Evolutionary conservation across 1,140 invertebrate genomes (phyloP).

Genomic region (Sminthurides bifidus): DNA sequence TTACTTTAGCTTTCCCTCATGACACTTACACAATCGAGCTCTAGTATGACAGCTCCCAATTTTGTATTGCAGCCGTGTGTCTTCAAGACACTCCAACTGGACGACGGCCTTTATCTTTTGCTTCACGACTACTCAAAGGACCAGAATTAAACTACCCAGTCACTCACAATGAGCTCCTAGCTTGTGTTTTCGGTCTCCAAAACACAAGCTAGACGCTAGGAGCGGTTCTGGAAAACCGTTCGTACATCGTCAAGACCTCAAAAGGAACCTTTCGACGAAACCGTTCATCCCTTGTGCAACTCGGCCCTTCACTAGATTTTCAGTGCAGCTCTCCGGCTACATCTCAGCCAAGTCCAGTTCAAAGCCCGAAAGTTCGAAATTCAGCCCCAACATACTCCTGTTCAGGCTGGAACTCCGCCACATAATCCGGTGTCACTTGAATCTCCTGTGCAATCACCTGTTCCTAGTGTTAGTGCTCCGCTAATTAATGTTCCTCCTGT

Average conservation of each 20-base stretch:
- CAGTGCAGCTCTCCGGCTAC: constrained; percentile 23
- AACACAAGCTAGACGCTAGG: constrained; percentile 19
- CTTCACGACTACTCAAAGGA: constrained; percentile 6
- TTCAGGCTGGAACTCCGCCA: too few species aligned
- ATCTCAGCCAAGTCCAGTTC: too few species aligned
- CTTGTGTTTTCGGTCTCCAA: constrained; percentile 11
- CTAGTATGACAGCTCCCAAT: constrained; percentile 7
- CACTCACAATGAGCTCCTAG: constrained; percentile 17
- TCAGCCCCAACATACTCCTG: too few species aligned
- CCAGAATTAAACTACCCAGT: constrained; percentile 5
- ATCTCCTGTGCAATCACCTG: too few species aligned
- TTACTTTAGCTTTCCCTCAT: constrained; percentile 7
- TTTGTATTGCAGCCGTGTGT: constrained; percentile 10
- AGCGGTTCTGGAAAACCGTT: neutral
- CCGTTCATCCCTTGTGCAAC: too few species aligned
- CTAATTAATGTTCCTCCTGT: too few species aligned
- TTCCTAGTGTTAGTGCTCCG: too few species aligned
- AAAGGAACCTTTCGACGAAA: too few species aligned
- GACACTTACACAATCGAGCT: constrained; percentile 14
- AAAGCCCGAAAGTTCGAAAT: too few species aligned
- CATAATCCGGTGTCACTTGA: too few species aligned
- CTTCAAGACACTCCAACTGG: constrained; percentile 6
- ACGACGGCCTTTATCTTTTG: constrained; percentile 12
- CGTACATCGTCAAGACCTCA: too few species aligned
- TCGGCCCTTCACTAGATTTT: constrained; percentile 24